Evolutionary conservation across 2,888 invertebrate genomes (phyloP), one percentile per base, ranked within the genome.

Genomic region (Eugnorisma glareosa): DNA sequence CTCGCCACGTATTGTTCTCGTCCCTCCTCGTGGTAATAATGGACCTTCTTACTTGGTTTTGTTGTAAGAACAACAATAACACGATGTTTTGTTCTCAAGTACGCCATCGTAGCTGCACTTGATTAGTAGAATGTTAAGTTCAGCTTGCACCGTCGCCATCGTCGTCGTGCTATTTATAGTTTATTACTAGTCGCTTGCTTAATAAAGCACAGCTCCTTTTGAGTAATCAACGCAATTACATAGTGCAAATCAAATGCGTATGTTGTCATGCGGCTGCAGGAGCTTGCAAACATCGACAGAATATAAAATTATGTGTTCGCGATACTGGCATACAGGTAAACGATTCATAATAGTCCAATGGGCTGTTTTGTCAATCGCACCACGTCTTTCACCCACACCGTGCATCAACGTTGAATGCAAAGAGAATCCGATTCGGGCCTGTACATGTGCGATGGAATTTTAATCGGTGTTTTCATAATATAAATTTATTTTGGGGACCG

Each of bases 1-100:
- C 87, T 85, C 86, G 79, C 86, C 88, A 78, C 74, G 88, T 91
- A 94, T 95, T 95, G 95, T 95, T 93, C 90, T 87, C 87, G 83
- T 88, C 90, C 91, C 91, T 86, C 87, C 83, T 89, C 86, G 82
- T 77, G 81, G 86, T 86, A 86, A 95, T 93, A 95, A 95, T 92
- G 88, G 91, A 94, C 94, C 93, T 94, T 93, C 93, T 92, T 92
- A 92, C 92, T 90, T 93, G 91, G 92, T 93, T 93, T 94, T 95
- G 94, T 95, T 94, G 92, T 92, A 89, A 79, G 88, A 91, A 93
- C 89, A 91, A 92, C 91, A 94, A 95, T 93, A 91, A 91, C 89
- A 86, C 79, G 85, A 88, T 88, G 82, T 87, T 91, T 92, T 93
- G 91, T 91, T 91, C 89, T 93, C 89, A 90, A 93, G 92, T 92